Conservation (phyloP, 2,113 vertebrate genomes). For the Amblyornis subalaris region DNA sequence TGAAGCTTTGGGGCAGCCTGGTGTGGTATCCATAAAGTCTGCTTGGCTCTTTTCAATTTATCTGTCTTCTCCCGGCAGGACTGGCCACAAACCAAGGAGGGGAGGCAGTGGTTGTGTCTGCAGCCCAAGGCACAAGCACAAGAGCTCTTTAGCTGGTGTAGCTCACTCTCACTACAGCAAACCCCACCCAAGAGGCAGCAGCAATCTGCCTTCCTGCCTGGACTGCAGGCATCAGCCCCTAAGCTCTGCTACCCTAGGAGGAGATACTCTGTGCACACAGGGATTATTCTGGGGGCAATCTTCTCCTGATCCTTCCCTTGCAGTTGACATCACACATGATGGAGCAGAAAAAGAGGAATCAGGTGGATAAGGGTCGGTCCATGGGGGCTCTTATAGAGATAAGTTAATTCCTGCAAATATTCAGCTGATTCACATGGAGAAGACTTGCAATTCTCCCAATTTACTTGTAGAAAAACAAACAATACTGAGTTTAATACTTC, state of each 20-base stretch:
- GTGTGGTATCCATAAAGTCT: neutral
- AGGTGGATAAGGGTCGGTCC: neutral
- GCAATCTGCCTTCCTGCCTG: neutral
- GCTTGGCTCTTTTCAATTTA: neutral
- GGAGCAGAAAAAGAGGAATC: neutral
- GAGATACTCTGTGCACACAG: neutral
- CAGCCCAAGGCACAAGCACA: neutral
- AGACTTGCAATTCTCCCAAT: neutral
- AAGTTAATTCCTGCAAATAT: neutral
- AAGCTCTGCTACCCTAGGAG: rapidly evolving
- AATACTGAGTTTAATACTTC: neutral
- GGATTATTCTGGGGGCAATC: neutral
- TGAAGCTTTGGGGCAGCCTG: neutral
- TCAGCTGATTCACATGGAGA: neutral
- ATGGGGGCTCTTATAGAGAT: neutral
- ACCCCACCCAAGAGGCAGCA: neutral
- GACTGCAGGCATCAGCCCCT: neutral
- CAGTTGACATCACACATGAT: neutral
- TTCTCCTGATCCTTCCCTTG: neutral
- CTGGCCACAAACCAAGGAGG: neutral
- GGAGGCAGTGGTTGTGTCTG: neutral
- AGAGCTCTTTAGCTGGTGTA: neutral
- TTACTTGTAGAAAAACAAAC: neutral
- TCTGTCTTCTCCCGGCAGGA: neutral
- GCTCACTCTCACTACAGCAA: neutral